Conservation (phyloP, 92 coral and sea anemone species). For the Bergia sp. region DNA sequence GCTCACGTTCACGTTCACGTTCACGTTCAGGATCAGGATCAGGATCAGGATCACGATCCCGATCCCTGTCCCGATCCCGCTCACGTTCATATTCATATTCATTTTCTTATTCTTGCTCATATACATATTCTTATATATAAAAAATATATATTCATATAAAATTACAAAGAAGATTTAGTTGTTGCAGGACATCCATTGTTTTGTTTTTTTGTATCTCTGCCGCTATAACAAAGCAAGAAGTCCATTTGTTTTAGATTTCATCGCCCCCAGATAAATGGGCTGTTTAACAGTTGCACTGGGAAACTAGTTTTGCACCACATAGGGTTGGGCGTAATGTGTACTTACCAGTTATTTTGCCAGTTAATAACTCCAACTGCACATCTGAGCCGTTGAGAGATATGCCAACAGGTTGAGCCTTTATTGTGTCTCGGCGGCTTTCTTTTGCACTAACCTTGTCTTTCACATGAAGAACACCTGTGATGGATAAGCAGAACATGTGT, state of each 20-base stretch:
- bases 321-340: not conserved
- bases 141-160: too few relatives aligned
- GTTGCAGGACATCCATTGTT: too few relatives aligned
- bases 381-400: slow-evolving; percentile 26
- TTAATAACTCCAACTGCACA: not conserved
- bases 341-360: slow-evolving; percentile 26
- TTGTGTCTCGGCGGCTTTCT: slow-evolving; percentile 34
- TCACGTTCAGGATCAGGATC: too few relatives aligned
- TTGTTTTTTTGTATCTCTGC: not conserved
- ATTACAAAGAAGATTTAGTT: too few relatives aligned
- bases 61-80: too few relatives aligned
- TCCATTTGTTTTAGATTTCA: too few relatives aligned
- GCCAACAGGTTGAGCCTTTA: slow-evolving; percentile 12
- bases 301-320: not conserved
- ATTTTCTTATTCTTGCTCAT: too few relatives aligned
- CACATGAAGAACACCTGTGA: not conserved
- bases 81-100: too few relatives aligned
- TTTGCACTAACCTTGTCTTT: not conserved
- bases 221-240: not conserved
- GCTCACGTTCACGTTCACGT: too few relatives aligned
- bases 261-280: not conserved
- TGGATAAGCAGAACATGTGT: not conserved
- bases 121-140: too few relatives aligned
- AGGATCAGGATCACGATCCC: too few relatives aligned
- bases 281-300: not conserved